These are phyloP conservation scores for Hyles vespertilio DNA, from an alignment of 1,140 invertebrate species.

Conservation along the genomic window DNA sequence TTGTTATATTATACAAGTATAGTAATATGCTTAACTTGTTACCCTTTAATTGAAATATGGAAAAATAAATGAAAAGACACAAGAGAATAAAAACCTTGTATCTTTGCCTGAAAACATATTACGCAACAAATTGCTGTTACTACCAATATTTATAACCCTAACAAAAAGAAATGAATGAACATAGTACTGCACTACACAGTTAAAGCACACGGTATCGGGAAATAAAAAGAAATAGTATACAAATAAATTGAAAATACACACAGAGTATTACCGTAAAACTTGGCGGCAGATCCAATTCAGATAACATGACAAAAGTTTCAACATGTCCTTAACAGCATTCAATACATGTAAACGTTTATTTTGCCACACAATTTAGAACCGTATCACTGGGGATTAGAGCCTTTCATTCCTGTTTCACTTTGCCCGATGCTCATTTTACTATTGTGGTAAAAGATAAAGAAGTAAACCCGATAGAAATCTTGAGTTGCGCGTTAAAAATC, in stretches of 20 bases:
- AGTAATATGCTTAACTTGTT: no score
- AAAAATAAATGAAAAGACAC: no score
- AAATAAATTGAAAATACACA: conserved; percentile 40
- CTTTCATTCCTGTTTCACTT: neutral
- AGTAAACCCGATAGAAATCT: conserved; percentile 53
- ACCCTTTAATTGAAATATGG: no score
- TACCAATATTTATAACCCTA: no score
- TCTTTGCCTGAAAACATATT: no score
- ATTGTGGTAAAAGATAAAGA: conserved; percentile 34
- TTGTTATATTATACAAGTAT: no score
- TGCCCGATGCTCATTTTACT: neutral
- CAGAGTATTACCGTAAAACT: conserved; percentile 60
- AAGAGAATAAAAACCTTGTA: no score
- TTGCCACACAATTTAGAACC: neutral
- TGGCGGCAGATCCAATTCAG: conserved; percentile 50
- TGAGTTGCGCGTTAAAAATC: conserved; percentile 34
- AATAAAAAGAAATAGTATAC: conserved; percentile 39
- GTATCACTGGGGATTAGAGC: neutral
- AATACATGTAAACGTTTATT: no score
- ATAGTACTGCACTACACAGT: no score
- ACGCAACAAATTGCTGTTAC: no score
- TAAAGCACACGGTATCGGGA: conserved; percentile 14
- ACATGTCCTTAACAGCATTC: conserved; percentile 34
- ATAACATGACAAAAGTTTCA: conserved; percentile 61
- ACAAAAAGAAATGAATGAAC: no score